Evolutionary conservation across 2,797 vertebrate genomes (phyloP).

Genomic region (Leptatherina wallacei): DNA sequence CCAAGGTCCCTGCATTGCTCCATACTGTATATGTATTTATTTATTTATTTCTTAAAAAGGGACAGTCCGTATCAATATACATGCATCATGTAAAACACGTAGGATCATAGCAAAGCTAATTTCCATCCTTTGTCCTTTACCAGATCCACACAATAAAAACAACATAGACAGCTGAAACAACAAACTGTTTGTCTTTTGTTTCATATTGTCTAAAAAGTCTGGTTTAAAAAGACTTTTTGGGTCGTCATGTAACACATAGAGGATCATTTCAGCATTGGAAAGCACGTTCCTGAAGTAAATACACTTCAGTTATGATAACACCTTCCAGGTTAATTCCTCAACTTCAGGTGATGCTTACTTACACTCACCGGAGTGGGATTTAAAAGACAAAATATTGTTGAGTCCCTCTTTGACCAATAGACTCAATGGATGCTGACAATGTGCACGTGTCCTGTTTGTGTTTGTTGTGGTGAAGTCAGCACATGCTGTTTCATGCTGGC

Average conservation of each 20-base stretch:
- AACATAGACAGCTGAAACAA: too few species aligned
- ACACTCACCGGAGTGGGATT: too few species aligned
- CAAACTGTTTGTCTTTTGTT: not conserved
- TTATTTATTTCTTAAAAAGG: too few species aligned
- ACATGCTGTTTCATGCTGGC: slow-evolving; percentile 52
- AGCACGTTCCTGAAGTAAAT: not conserved
- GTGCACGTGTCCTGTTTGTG: slow-evolving; percentile 7
- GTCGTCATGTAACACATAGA: not conserved
- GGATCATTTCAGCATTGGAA: not conserved
- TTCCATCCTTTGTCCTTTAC: too few species aligned
- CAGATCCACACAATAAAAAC: too few species aligned
- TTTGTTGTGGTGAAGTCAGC: slow-evolving; percentile 21
- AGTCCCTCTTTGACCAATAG: too few species aligned
- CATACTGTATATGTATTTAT: too few species aligned
- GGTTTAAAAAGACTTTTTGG: not conserved
- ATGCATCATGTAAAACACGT: too few species aligned
- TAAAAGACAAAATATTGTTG: too few species aligned
- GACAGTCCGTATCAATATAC: too few species aligned
- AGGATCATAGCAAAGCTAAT: too few species aligned
- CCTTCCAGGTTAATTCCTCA: not conserved
- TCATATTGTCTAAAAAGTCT: not conserved
- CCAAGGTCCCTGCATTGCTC: not conserved
- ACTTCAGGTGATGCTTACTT: not conserved
- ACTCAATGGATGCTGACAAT: not conserved
- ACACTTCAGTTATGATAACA: not conserved